phyloP scores from a whole-genome alignment of 2,113 vertebrate genomes.

The Paracanthobrama guichenoti region DNA sequence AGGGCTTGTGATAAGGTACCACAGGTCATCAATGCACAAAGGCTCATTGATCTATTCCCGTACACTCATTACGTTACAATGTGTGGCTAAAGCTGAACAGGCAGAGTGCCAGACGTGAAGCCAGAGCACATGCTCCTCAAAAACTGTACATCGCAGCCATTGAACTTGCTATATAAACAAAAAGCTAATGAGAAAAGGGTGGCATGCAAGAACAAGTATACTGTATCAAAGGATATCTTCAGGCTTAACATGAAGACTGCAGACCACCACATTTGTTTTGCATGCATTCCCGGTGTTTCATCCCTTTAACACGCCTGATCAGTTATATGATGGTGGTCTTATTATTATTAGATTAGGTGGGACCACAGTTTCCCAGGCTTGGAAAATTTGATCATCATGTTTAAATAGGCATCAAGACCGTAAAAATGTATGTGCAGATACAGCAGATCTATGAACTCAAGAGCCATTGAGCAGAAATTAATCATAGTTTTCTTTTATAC shows the following conservation, averaged over 20 bases:
- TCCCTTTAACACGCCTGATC: slow-evolving; percentile 25
- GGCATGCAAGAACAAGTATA: slow-evolving; percentile 53
- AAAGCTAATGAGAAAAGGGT: slow-evolving; percentile 53
- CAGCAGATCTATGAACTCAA: neutral
- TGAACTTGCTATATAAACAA: slow-evolving; percentile 31
- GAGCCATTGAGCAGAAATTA: neutral
- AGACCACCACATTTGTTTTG: slow-evolving; percentile 49
- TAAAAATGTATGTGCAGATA: slow-evolving; percentile 16
- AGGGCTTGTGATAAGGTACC: slow-evolving; percentile 13
- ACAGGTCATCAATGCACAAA: slow-evolving; percentile 39
- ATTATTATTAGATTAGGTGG: neutral
- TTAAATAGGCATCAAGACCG: neutral
- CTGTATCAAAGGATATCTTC: slow-evolving; percentile 8
- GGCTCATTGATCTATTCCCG: slow-evolving; percentile 13
- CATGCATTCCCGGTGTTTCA: slow-evolving; percentile 59
- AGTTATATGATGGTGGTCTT: slow-evolving; percentile 13
- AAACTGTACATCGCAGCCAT: slow-evolving; percentile 25
- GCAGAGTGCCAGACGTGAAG: slow-evolving; percentile 41
- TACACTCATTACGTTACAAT: slow-evolving; percentile 48
- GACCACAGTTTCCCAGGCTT: slow-evolving; percentile 8
- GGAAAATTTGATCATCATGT: neutral
- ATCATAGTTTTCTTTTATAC: slow-evolving; percentile 14
- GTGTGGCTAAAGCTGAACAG: slow-evolving; percentile 8
- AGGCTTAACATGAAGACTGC: slow-evolving; percentile 37
- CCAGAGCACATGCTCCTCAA: slow-evolving; percentile 48